Evolutionary conservation across 1,140 invertebrate genomes (phyloP).

Genomic region (Tyrophagus putrescentiae): DNA sequence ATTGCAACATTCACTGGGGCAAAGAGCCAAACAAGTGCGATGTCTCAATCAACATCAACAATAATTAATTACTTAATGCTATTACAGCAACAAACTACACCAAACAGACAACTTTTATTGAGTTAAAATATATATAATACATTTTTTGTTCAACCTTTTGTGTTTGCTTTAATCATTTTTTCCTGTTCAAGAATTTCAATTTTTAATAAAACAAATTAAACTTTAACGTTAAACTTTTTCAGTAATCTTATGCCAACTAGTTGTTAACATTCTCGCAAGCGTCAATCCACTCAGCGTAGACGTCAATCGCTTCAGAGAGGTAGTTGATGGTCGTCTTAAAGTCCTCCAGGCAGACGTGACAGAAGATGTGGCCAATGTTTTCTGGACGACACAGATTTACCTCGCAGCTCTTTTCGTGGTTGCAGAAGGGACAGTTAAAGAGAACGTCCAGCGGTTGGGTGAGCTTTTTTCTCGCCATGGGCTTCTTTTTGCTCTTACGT

Average conservation of each 20-base stretch:
- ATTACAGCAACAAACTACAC: too few species aligned
- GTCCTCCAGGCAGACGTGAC: conserved; percentile 86
- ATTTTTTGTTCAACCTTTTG: too few species aligned
- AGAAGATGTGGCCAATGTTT: conserved; percentile 82
- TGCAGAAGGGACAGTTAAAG: conserved; percentile 99
- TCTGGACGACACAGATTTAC: conserved; percentile 94
- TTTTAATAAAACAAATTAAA: too few species aligned
- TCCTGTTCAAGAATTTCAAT: too few species aligned
- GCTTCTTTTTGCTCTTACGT: conserved; percentile 21
- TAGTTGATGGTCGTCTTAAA: conserved; percentile 91
- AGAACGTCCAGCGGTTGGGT: conserved; percentile 79
- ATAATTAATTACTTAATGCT: too few species aligned
- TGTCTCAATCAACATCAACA: too few species aligned
- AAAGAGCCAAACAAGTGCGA: too few species aligned
- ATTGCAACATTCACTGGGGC: too few species aligned
- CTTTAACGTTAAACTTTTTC: too few species aligned
- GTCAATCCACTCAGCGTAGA: conserved; percentile 99
- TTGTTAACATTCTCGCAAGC: conserved; percentile 80
- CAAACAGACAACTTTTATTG: too few species aligned
- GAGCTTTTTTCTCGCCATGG: conserved; percentile 9
- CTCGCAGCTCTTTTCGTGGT: conserved; percentile 98
- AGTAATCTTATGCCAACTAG: background rate
- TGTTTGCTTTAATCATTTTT: too few species aligned
- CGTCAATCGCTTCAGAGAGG: conserved; percentile 90
- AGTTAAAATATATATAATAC: too few species aligned